Percentiles rank a stretch among this genome's conserved stretches.
Evolutionary conservation across 2,888 invertebrate genomes (phyloP).

Genomic region (Gari tellinella): DNA sequence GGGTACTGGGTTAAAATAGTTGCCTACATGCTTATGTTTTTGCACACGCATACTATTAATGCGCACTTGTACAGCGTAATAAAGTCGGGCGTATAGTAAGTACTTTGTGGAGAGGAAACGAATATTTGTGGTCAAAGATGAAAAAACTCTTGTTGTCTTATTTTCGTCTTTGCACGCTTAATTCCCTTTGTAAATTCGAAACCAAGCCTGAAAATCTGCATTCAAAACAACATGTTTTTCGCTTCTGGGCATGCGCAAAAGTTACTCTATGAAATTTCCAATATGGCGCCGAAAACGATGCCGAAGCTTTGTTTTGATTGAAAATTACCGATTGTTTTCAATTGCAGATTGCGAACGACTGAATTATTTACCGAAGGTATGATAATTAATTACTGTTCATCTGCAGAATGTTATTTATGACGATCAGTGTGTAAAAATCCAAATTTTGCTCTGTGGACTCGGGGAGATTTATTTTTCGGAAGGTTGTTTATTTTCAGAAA

Average conservation of each 20-base stretch:
- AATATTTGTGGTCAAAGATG: slow-evolving; percentile 39
- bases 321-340: neutral
- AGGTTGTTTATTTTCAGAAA: neutral
- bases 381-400: too few relatives aligned
- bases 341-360: neutral
- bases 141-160: slow-evolving; percentile 24
- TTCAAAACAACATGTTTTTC: slow-evolving; percentile 26
- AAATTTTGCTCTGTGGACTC: too few relatives aligned
- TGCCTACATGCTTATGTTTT: too few relatives aligned
- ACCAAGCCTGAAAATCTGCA: slow-evolving; percentile 51
- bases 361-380: too few relatives aligned
- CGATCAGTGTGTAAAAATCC: too few relatives aligned
- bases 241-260: slow-evolving; percentile 54
- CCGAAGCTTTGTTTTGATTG: slow-evolving; percentile 20
- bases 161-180: slow-evolving; percentile 25
- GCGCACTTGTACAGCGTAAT: too few relatives aligned
- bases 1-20: too few relatives aligned
- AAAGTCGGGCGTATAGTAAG: too few relatives aligned
- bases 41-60: too few relatives aligned
- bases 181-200: slow-evolving; percentile 56
- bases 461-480: too few relatives aligned
- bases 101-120: neutral
- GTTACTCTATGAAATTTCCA: slow-evolving; percentile 53
- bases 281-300: slow-evolving; percentile 56
- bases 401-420: too few relatives aligned